These are phyloP conservation scores for Pyxicephalus adspersus DNA, from an alignment of 2,113 vertebrate species.

Conservation along the genomic window DNA sequence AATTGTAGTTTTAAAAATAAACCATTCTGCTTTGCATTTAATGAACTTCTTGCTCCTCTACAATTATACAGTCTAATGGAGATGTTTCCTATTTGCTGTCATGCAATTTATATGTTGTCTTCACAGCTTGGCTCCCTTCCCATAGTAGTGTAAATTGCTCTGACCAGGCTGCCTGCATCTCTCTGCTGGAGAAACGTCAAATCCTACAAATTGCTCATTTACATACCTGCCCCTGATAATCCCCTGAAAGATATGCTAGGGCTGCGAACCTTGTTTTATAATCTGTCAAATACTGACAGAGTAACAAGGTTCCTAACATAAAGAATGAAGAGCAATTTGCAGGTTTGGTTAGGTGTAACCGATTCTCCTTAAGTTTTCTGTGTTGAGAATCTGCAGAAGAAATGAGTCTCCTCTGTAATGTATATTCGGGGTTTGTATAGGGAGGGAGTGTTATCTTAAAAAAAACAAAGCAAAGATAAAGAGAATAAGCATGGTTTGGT, in stretches of 20 bases:
- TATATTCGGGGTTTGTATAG: too few relatives aligned
- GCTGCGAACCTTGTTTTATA: background rate
- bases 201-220: constrained; percentile 29
- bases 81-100: background rate
- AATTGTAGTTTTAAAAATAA: too few relatives aligned
- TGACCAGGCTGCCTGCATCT: background rate
- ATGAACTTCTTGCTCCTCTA: too few relatives aligned
- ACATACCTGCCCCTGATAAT: constrained; percentile 24
- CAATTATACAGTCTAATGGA: background rate
- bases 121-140: background rate
- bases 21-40: background rate
- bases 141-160: background rate
- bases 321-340: constrained; percentile 17
- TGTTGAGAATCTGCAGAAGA: too few relatives aligned
- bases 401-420: too few relatives aligned
- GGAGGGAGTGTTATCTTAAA: too few relatives aligned
- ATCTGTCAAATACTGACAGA: constrained; percentile 19
- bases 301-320: constrained; percentile 12
- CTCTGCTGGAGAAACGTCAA: constrained; percentile 14
- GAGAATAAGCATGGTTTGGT: too few relatives aligned
- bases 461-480: too few relatives aligned
- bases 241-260: background rate
- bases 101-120: constrained; percentile 2
- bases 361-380: background rate
- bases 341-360: background rate